Evolutionary conservation across 2,888 invertebrate genomes (phyloP), one percentile per base, ranked within the genome.

Genomic region (Lobophora halterata): DNA sequence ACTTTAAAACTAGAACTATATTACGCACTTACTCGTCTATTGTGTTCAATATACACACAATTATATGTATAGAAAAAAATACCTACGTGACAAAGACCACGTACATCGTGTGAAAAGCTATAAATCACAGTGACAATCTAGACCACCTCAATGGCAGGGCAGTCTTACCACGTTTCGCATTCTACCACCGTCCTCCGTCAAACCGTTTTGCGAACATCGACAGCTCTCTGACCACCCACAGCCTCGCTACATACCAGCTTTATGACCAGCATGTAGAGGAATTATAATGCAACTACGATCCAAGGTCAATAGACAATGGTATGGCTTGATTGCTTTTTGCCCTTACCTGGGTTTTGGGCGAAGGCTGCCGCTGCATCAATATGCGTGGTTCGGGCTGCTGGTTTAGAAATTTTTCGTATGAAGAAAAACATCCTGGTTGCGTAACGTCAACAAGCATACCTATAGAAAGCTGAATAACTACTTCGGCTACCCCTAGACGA

Each of bases 161-260:
- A n/a, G n/a, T n/a, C 24, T 35, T 38, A 28, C 41, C 13, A 23
- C 25, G 47, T 61, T 79, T 72, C 61, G 65, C 75, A 80, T 82
- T 79, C 79, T 54, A 41, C 33, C 47, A 53, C 46, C 71, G 71
- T 76, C 36, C 51, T 37, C 33, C 9, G 29, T 34, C 46, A 30
- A 43, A 55, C 45, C 47, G 64, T 65, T 67, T 65, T 67, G 72
- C 65, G 64, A 67, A 71, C 66, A 64, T 55, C 44, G 60, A 57
- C 55, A 49, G 52, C 51, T 67, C 63, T 57, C 63, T 61, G 76
- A 61, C 80, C 81, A 79, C 80, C 78, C 80, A 75, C 72, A 58
- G 42, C 34, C 48, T 61, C 62, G 55, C 56, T 55, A 73, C 73
- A 74, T 77, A 73, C 69, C 58, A 58, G 61, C 59, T 70, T 71